A percentile compares a stretch with the other conserved stretches of the same genome.
These are phyloP conservation scores for Caretta caretta DNA, from an alignment of 2,113 vertebrate species.

Conservation along the genomic window DNA sequence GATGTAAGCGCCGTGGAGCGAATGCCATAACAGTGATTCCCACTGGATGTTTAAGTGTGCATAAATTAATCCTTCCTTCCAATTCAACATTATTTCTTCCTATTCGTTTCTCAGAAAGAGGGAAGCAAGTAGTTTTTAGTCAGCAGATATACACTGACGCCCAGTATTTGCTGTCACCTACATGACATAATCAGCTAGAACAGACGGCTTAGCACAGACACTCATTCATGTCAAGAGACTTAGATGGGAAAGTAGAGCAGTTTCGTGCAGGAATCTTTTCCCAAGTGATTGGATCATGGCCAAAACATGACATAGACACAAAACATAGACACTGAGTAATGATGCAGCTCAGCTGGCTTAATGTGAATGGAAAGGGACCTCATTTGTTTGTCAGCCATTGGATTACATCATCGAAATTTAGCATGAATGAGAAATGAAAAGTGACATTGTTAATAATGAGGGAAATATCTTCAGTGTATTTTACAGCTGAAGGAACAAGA, in stretches of 20 bases:
- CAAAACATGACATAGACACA: neutral
- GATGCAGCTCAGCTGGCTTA: neutral
- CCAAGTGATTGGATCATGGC: neutral
- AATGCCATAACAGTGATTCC: neutral
- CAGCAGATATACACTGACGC: neutral
- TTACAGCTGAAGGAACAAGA: neutral
- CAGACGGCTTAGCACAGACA: neutral
- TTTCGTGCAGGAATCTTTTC: neutral
- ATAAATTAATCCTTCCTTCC: neutral
- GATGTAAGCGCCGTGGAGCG: neutral
- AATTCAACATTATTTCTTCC: neutral
- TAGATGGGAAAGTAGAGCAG: neutral
- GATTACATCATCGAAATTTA: neutral
- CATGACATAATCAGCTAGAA: neutral
- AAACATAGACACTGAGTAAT: neutral
- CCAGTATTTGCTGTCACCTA: neutral
- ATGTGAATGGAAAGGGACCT: neutral
- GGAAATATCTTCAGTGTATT: neutral
- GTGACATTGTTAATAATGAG: neutral
- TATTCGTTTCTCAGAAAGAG: neutral
- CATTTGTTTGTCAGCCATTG: neutral
- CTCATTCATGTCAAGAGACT: neutral
- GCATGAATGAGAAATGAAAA: neutral
- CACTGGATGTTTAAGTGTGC: neutral
- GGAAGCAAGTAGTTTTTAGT: neutral